Base-by-base conservation (phyloP, 1,140 invertebrate species). In the Anoplophora glabripennis region DNA sequence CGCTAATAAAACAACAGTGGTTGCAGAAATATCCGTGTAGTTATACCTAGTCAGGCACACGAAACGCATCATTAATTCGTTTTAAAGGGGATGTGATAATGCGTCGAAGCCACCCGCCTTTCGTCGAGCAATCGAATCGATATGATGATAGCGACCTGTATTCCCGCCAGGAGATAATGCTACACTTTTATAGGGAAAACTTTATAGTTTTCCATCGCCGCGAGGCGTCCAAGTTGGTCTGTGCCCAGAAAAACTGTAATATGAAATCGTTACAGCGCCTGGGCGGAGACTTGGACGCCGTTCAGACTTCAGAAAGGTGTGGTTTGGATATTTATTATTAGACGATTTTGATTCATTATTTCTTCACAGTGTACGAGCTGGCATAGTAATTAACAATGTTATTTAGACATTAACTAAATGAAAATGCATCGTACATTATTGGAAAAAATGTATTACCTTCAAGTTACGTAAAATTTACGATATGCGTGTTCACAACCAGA, bases 201-300 rank as follows among this genome's bases (percentile, higher is more conserved):
- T 54, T 42, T 17, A 54, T 46, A 46, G 44, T 46, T 46, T 46
- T 46, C 4, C 17, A 18, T 15, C 33, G 40, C 36, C 21, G 21
- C 3, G 21, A 28, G 21, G 21, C 21, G 21, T 28, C 21, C 57
- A 36, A 34, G 49, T 17, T 45, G 38, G 42, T 41, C 45, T 40
- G 40, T 59, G 57, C 57, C 49, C 57, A 59, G 49, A 59, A 59
- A 59, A 59, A 47, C 41, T 53, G 49, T 59, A 59, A 59, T 59
- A 59, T 53, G 57, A 59, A 59, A 59, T 59, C 57, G 57, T 59
- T 59, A 59, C 48, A 59, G 57, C 57, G 57, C 41, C 46, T 59
- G 57, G 57, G 57, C 57, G 57, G 57, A 59, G 49, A 59, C 49
- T 52, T 17, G 33, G 47, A 42, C 18, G 38, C 34, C 33, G 28